Conservation (phyloP, 2,888 invertebrate genomes). For the Leptothorax acervorum region DNA sequence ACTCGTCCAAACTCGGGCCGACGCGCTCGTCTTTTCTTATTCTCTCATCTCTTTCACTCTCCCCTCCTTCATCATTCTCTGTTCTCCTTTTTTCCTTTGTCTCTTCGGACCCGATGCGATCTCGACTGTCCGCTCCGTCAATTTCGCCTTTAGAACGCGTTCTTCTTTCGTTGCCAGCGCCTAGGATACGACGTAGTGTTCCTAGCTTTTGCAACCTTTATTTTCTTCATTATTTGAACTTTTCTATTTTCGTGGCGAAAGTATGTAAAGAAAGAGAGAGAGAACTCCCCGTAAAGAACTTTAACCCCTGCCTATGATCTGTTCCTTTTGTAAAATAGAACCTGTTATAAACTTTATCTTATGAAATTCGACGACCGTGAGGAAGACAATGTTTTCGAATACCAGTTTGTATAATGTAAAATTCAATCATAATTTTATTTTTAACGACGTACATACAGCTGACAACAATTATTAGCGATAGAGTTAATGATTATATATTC, state of each 20-base stretch:
- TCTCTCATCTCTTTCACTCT: constrained; percentile 52
- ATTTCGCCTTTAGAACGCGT: constrained; percentile 58
- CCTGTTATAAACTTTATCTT: constrained; percentile 23
- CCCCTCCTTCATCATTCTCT: constrained; percentile 22
- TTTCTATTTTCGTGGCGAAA: constrained; percentile 32
- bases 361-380: background rate
- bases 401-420: background rate
- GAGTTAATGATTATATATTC: background rate
- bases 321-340: constrained; percentile 7
- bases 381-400: background rate
- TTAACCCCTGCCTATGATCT: constrained; percentile 9
- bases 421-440: background rate
- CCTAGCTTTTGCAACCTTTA: background rate
- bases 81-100: constrained; percentile 55
- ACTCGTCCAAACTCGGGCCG: constrained; percentile 69
- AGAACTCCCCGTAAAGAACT: background rate
- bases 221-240: constrained; percentile 41
- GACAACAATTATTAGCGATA: background rate
- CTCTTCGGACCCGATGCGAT: constrained; percentile 40
- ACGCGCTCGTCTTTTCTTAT: constrained; percentile 69
- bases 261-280: constrained; percentile 3
- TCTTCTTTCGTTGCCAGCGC: constrained; percentile 42
- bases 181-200: constrained; percentile 17
- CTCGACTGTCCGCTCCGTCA: constrained; percentile 54
- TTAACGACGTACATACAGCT: background rate